phyloP scores from a whole-genome alignment of 2,888 invertebrate genomes.

The Heliconius charithonia region DNA sequence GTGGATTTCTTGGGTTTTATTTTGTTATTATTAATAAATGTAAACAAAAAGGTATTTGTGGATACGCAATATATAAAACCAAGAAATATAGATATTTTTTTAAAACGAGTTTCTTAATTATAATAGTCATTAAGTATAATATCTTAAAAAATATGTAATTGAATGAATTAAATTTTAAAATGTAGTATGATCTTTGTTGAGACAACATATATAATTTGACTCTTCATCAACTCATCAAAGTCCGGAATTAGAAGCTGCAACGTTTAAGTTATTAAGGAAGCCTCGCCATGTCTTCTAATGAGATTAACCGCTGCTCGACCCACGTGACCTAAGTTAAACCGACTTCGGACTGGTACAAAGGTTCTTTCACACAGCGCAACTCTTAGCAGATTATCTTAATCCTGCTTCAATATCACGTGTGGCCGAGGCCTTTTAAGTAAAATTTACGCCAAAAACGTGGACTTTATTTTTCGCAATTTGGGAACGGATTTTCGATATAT shows the following conservation, averaged over 20 bases:
- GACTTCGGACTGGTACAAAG: conserved; percentile 40
- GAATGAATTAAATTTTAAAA: not conserved
- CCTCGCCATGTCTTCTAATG: conserved; percentile 71
- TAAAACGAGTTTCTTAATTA: too few relatives aligned
- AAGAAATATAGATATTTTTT: too few relatives aligned
- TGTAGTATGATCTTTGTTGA: conserved; percentile 47
- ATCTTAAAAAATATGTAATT: not conserved
- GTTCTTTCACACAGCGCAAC: conserved; percentile 41
- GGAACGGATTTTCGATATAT: not conserved
- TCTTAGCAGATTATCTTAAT: conserved; percentile 45
- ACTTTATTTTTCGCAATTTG: not conserved
- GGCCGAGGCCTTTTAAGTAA: conserved; percentile 19
- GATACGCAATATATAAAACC: too few relatives aligned
- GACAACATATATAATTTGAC: conserved; percentile 63
- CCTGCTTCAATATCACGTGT: conserved; percentile 36
- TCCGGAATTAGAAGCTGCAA: conserved; percentile 61
- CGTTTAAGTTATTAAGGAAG: conserved; percentile 76
- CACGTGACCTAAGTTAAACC: conserved; percentile 47
- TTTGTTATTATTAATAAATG: too few relatives aligned
- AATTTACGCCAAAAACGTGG: not conserved
- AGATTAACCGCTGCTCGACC: conserved; percentile 67
- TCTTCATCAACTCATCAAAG: conserved; percentile 56
- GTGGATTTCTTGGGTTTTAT: too few relatives aligned
- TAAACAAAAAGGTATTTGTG: too few relatives aligned
- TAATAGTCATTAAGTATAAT: too few relatives aligned